Base-by-base conservation (phyloP, 2,797 vertebrate species). In the Amphiprion clarkii region DNA sequence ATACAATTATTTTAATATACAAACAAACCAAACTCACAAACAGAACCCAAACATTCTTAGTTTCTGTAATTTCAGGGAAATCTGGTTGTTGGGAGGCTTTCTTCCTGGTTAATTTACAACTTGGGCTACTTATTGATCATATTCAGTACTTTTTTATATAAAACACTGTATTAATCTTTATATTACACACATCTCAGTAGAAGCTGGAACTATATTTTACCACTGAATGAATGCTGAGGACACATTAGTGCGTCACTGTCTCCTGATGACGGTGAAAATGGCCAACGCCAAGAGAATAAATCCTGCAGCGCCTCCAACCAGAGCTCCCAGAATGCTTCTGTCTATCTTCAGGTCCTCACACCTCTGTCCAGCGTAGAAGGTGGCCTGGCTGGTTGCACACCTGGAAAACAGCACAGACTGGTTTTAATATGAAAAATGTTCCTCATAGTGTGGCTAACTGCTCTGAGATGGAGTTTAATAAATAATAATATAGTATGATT, bases 311-410 rank as follows among this genome's bases (percentile, higher is more conserved):
- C 94, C 95, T 62, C 95, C 96, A 2, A 94, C 69, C 74, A 91
- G 16, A 87, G 95, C 82, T 62, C 95, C 96, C 75, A 97, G 55
- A 75, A 96, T 64, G 11, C 85, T 78, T 55, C 93, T 83, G 0
- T 95, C 84, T 13, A 96, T 48, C 31, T 95, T 94, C 53, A 82
- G 4, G 4, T 87, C 81, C 81, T 98, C 95, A 44, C 97, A 98
- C 14, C 63, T 95, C 57, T 94, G 90, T 2, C 96, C 97, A 0
- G 83, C 86, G 80, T 95, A 97, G 87, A 92, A 94, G 77, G 94
- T 94, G 39, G 93, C 79, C 25, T 93, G 93, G 76, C 91, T 93
- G n/a, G 95, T 90, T 10, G 83, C 42, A 79, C 96, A 98, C 80
- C 97, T 98, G 85, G 69, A 52, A 74, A 79, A 4, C 17, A 81